Conservation (phyloP, 2,888 invertebrate genomes). For the Pheosia tremula region DNA sequence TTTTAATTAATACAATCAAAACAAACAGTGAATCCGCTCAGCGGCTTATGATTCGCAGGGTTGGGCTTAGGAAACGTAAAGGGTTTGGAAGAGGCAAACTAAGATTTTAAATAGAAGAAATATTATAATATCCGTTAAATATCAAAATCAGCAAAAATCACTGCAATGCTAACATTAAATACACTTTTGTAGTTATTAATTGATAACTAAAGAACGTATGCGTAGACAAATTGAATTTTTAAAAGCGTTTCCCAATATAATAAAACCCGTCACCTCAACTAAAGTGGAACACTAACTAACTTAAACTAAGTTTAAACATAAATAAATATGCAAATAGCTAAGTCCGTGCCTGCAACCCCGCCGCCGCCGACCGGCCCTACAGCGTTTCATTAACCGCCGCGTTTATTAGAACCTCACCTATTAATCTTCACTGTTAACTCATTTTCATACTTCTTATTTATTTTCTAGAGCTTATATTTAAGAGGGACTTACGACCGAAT, state of each 20-base stretch:
- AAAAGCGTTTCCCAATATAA: background rate
- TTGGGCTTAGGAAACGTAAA: conserved; percentile 32
- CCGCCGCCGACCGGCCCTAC: conserved; percentile 48
- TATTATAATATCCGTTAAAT: background rate
- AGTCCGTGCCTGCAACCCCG: conserved; percentile 44
- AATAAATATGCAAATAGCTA: conserved; percentile 5
- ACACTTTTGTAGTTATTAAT: too few relatives aligned
- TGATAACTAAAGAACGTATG: too few relatives aligned
- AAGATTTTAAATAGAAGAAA: background rate
- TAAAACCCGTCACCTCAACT: background rate
- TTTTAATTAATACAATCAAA: conserved; percentile 85
- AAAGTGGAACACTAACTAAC: background rate
- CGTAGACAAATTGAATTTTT: too few relatives aligned
- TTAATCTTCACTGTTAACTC: conserved; percentile 69
- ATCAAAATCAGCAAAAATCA: too few relatives aligned
- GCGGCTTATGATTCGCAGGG: conserved; percentile 66
- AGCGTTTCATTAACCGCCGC: conserved; percentile 59
- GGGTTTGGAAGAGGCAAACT: background rate
- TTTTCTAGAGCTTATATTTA: conserved; percentile 13
- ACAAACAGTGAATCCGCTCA: conserved; percentile 70
- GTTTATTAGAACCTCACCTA: conserved; percentile 71
- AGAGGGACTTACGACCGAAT: background rate
- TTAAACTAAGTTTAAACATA: conserved; percentile 3
- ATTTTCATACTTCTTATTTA: conserved; percentile 53
- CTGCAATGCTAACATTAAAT: too few relatives aligned